These are phyloP conservation scores for Drosophila aldrichi DNA, from an alignment of 2,888 invertebrate species.

Conservation along the genomic window DNA sequence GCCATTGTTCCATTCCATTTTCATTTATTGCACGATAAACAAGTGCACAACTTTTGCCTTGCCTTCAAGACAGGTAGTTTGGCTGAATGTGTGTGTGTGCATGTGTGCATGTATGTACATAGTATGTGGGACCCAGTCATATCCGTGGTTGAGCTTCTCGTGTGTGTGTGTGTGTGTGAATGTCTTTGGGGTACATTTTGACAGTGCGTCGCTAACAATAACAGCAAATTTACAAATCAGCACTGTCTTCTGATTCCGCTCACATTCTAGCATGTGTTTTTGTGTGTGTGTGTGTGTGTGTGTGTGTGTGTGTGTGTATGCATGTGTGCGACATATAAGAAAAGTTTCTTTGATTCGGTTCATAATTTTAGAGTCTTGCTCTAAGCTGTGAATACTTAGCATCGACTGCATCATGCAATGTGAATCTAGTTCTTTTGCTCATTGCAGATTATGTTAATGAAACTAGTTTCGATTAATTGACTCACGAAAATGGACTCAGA, in stretches of 20 bases:
- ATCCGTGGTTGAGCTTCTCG: constrained; percentile 17
- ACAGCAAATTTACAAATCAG: constrained; percentile 42
- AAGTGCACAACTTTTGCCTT: constrained; percentile 45
- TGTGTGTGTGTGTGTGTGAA: neutral
- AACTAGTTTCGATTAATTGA: neutral
- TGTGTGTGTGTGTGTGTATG: neutral
- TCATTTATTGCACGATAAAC: constrained; percentile 64
- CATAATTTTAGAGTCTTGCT: neutral
- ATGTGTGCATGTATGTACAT: neutral
- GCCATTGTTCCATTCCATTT: constrained; percentile 67
- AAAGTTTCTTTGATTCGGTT: constrained; percentile 3
- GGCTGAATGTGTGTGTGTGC: neutral
- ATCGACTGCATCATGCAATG: neutral
- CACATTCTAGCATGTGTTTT: neutral
- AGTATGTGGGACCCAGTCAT: constrained; percentile 13
- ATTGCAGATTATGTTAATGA: neutral
- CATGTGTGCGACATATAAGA: neutral
- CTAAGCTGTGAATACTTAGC: neutral
- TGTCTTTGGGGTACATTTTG: constrained; percentile 48
- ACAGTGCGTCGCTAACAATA: constrained; percentile 54
- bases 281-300: constrained; percentile 4
- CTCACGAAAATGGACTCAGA: neutral
- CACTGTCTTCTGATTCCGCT: constrained; percentile 25
- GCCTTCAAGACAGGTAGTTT: constrained; percentile 51
- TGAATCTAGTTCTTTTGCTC: neutral